These are phyloP conservation scores for Litoditis marina DNA, from an alignment of 2,888 invertebrate genomes.

Conservation along the genomic window DNA sequence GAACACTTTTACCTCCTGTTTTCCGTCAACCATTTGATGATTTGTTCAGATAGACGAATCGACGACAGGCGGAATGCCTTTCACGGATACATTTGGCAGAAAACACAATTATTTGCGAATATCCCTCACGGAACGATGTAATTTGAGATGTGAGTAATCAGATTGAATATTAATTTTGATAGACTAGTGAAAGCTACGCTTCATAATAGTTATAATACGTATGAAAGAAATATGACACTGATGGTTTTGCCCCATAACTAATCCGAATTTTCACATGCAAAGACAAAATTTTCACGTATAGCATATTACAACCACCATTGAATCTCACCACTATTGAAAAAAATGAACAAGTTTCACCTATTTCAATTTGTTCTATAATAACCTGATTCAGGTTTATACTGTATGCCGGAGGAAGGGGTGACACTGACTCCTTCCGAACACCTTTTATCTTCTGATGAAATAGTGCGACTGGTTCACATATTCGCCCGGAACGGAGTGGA, in stretches of 20 bases:
- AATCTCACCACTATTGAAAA: too few species aligned
- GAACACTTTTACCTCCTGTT: background rate
- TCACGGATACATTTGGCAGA: conserved; percentile 82
- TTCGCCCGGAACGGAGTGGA: conserved; percentile 85
- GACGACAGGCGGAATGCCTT: conserved; percentile 17
- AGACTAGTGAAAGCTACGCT: too few species aligned
- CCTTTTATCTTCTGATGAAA: conserved; percentile 79
- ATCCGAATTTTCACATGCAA: too few species aligned
- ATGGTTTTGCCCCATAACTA: too few species aligned
- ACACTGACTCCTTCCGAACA: conserved; percentile 74
- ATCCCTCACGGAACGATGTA: conserved; percentile 91
- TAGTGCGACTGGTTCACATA: conserved; percentile 74
- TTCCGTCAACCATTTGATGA: conserved; percentile 5
- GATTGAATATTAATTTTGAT: too few species aligned
- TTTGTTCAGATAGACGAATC: too few species aligned
- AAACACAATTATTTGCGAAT: conserved; percentile 89
- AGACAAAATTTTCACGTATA: too few species aligned
- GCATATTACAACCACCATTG: too few species aligned
- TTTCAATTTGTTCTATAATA: too few species aligned
- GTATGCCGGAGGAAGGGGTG: conserved; percentile 96
- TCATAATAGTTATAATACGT: too few species aligned
- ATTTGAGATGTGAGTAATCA: conserved; percentile 80
- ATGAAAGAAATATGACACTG: too few species aligned
- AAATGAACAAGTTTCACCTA: too few species aligned
- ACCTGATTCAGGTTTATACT: conserved; percentile 69